Evolutionary conservation across 2,797 vertebrate genomes (phyloP), one percentile per base, ranked within the genome.

Genomic region (Oreonectes daqikongensis): DNA sequence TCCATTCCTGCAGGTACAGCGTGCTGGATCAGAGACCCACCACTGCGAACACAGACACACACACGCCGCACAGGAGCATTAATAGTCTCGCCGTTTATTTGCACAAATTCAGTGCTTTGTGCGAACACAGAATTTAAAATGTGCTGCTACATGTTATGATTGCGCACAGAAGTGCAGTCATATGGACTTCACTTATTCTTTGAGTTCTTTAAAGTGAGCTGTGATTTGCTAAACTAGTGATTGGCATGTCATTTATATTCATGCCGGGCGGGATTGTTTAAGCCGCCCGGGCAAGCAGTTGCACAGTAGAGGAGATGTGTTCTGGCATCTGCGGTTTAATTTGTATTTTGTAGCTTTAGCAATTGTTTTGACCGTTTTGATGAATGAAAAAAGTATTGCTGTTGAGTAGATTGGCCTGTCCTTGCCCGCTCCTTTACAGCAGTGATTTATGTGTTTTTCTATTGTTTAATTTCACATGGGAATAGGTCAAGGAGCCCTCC

Each of bases 1-100:
- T 91, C 96, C 96, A 88, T 96, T 99, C 91, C 91, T 99, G 87
- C 97, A 99, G 95, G 97, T 98, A 93, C 44, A 60, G 35, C 24
- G 70, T 22, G 28, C 52, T 66, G 15, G 9, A 77, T 12, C 20
- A 46, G 53, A 26, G 48, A 77, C 66, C 55, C 35, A 69, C 75
- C 65, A 40, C 53, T 40, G 74, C 22, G 52, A 76, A 48, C 74
- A 55, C 48, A 53, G 22, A 46, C 61, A 61, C 59, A 35, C 17
- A 35, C 28, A n/a, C 17, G 12, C 35, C 1, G 9, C 59, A 61
- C 59, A n/a, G 30, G 50, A 75, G 38, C 50, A 44, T 18, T 17
- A 12, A 32, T 64, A 18, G 65, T 42, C 53, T 65, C 8, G 4
- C 17, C 12, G n/a, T 42, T 64, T 20, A 40, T 48, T 64, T 53